A percentile compares a stretch with the other conserved stretches of the same genome.
phyloP scores from a whole-genome alignment of 2,797 vertebrate genomes.

The Pampus argenteus region DNA sequence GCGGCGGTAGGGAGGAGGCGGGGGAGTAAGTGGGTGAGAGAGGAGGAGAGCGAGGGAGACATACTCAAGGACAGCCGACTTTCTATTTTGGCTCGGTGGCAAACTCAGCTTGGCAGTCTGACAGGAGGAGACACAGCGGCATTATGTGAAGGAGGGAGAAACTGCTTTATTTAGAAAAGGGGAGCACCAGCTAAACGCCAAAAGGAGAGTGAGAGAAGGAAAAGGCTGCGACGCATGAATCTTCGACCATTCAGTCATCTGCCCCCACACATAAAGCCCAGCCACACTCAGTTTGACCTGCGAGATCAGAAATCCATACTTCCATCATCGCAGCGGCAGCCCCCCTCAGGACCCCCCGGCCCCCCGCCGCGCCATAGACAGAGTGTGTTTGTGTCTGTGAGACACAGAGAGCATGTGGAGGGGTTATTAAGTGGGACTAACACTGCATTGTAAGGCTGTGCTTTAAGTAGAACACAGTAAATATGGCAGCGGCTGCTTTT shows the following conservation, averaged over 20 bases:
- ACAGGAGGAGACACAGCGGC: conserved; percentile 55
- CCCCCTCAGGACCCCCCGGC: conserved; percentile 38
- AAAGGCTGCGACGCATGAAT: not conserved
- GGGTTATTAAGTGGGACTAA: conserved; percentile 1
- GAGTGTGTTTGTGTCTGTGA: not conserved
- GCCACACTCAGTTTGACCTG: conserved; percentile 40
- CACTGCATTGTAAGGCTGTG: not conserved
- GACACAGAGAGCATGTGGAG: not conserved
- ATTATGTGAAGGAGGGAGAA: conserved; percentile 17
- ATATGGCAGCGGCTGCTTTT: not conserved
- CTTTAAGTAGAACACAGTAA: conserved; percentile 7
- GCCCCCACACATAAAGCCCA: conserved; percentile 22
- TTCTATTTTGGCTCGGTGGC: conserved; percentile 69
- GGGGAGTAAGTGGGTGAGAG: conserved; percentile 10
- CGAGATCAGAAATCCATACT: conserved; percentile 56
- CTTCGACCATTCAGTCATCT: conserved; percentile 3
- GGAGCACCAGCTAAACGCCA: conserved; percentile 30
- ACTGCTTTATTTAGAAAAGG: conserved; percentile 56
- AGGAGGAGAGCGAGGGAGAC: conserved; percentile 13
- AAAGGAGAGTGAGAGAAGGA: not conserved
- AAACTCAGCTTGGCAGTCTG: conserved; percentile 61
- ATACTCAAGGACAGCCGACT: conserved; percentile 58
- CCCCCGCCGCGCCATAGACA: conserved; percentile 21
- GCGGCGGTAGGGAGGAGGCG: not conserved
- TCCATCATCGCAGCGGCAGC: conserved; percentile 49